Percentiles rank a stretch among this genome's conserved stretches.
Conservation (phyloP, 2,888 invertebrate genomes). For the Clunio marinus region DNA sequence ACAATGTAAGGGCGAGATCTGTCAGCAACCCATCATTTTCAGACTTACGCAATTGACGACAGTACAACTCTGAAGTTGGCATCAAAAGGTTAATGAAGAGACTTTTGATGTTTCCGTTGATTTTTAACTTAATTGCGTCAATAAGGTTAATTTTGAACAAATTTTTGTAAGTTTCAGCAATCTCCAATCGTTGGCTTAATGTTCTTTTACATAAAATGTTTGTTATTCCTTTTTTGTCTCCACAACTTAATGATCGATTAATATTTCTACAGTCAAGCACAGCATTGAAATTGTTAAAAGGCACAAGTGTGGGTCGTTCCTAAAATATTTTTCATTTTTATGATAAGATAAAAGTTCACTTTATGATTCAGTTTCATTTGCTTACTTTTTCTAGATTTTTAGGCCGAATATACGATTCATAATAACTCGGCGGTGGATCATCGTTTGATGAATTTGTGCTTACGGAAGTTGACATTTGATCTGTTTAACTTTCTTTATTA, state of each 20-base stretch:
- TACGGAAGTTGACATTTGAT: too few relatives aligned
- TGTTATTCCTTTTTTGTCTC: background rate
- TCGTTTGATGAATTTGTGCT: too few relatives aligned
- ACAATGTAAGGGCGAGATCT: background rate
- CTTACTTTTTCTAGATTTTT: too few relatives aligned
- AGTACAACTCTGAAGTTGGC: background rate
- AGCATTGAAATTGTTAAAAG: background rate
- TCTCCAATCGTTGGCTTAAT: background rate
- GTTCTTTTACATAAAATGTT: background rate
- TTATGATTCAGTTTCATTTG: too few relatives aligned
- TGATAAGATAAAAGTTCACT: too few relatives aligned
- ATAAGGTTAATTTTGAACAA: background rate
- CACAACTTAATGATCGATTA: background rate
- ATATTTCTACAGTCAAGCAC: background rate
- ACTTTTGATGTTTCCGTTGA: background rate
- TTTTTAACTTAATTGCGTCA: background rate
- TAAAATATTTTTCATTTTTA: background rate
- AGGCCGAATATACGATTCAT: too few relatives aligned
- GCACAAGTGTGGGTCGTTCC: background rate
- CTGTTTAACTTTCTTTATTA: too few relatives aligned
- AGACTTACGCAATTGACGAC: background rate
- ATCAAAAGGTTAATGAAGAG: background rate
- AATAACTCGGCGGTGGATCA: too few relatives aligned
- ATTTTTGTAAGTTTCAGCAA: background rate
- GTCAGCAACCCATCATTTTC: background rate